phyloP scores from a whole-genome alignment of 2,113 vertebrate genomes.

The Megalops atlanticus region DNA sequence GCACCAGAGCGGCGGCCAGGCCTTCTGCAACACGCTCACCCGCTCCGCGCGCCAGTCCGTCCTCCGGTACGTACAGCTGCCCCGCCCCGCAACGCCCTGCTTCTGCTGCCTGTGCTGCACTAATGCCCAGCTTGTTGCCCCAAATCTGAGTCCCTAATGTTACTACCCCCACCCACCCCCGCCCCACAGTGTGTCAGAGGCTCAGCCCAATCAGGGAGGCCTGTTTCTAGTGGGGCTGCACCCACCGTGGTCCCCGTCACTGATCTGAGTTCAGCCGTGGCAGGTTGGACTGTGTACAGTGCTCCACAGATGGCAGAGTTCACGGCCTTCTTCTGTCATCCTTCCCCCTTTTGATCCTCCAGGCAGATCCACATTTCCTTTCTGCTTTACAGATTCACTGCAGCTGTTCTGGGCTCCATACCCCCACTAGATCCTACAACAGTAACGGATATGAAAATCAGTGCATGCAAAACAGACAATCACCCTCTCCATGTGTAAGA shows the following conservation, averaged over 20 bases:
- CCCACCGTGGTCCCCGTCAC: too few relatives aligned
- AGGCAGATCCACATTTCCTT: background rate
- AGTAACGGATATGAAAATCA: background rate
- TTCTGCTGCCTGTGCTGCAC: slow-evolving; percentile 6
- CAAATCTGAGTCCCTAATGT: background rate
- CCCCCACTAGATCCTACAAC: background rate
- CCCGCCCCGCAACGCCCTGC: background rate
- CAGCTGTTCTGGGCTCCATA: too few relatives aligned
- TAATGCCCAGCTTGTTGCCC: background rate
- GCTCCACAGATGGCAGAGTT: background rate
- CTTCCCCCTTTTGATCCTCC: background rate
- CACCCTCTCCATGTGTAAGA: background rate
- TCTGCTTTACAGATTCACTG: background rate
- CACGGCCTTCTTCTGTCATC: background rate
- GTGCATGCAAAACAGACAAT: background rate
- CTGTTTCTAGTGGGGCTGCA: background rate
- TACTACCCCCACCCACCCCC: background rate
- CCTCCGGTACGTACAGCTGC: slow-evolving; percentile 72
- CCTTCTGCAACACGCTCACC: slow-evolving; percentile 81
- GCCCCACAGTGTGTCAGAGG: too few relatives aligned
- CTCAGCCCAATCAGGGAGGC: background rate
- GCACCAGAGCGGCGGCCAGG: slow-evolving; percentile 79
- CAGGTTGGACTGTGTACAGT: background rate
- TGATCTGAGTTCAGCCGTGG: background rate
- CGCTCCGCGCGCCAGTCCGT: slow-evolving; percentile 85